A percentile compares a stretch with the other conserved stretches of the same genome.
Evolutionary conservation across 2,113 vertebrate genomes (phyloP).

Genomic region (Corythaeola cristata): DNA sequence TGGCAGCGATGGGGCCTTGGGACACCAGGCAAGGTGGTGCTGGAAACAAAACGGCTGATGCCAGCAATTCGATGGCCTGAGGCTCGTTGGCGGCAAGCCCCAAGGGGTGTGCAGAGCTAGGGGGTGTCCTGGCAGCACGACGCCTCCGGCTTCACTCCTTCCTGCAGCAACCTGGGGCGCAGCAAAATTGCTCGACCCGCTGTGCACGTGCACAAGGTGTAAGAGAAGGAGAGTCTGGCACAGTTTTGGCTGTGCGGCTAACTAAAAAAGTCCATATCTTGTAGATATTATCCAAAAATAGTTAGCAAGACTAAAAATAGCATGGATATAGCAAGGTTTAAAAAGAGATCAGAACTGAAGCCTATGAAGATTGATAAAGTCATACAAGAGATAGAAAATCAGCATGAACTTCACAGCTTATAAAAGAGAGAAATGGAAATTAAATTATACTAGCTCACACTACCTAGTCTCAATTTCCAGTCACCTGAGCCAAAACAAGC

Average conservation of each 20-base stretch:
- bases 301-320: neutral
- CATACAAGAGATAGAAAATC: neutral
- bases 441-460: neutral
- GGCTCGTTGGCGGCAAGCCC: neutral
- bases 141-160: neutral
- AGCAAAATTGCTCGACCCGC: neutral
- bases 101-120: accelerated
- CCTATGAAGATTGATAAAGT: neutral
- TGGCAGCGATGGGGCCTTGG: accelerated
- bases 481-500: neutral
- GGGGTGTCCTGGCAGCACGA: neutral
- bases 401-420: neutral
- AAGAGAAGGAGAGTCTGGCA: neutral
- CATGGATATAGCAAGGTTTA: neutral
- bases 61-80: neutral
- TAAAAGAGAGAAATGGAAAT: neutral
- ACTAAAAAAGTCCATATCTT: neutral
- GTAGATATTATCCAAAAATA: neutral
- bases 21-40: neutral
- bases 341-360: neutral
- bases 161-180: neutral
- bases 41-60: neutral
- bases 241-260: neutral
- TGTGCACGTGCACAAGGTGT: neutral
- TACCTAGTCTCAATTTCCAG: neutral